Percentiles rank a stretch among this genome's conserved stretches.
Evolutionary conservation across 23 tunicate genomes (phyloP).

Genomic region (Halocynthia aurantium): DNA sequence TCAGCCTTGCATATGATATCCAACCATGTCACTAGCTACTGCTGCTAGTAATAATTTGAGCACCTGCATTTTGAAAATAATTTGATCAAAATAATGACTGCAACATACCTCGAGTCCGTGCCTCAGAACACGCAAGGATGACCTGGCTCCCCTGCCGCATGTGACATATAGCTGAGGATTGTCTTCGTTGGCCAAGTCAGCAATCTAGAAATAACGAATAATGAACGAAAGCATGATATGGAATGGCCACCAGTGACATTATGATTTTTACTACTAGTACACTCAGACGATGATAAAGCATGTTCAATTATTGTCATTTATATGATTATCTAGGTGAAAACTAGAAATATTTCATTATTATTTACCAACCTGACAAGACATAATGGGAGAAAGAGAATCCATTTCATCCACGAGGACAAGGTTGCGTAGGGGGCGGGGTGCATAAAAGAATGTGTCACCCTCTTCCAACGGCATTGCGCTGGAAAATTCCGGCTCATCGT

Average conservation of each 20-base stretch:
- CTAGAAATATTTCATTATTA: no score
- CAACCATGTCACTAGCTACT: no score
- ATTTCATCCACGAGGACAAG: constrained; percentile 93
- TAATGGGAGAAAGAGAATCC: constrained; percentile 86
- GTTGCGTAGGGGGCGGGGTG: constrained; percentile 78
- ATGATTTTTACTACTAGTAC: no score
- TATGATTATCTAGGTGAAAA: no score
- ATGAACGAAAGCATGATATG: no score
- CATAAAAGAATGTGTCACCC: constrained; percentile 96
- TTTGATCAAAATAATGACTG: no score
- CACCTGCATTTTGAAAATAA: no score
- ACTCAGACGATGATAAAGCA: no score
- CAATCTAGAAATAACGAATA: constrained; percentile 24
- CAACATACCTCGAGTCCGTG: constrained; percentile 89
- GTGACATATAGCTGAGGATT: constrained; percentile 97
- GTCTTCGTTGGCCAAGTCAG: constrained; percentile 96
- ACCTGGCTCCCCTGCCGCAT: constrained; percentile 95
- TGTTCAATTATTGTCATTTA: no score
- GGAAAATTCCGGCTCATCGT: constrained; percentile 93
- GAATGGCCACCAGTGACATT: no score
- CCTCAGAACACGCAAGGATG: constrained; percentile 77
- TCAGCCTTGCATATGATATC: no score
- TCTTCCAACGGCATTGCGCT: constrained; percentile 89
- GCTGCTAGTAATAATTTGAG: no score
- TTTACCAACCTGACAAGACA: constrained; percentile 78